Percentiles rank a stretch among this genome's conserved stretches.
phyloP scores from a whole-genome alignment of 1,140 invertebrate species.

The Schlechtendalia chinensis region DNA sequence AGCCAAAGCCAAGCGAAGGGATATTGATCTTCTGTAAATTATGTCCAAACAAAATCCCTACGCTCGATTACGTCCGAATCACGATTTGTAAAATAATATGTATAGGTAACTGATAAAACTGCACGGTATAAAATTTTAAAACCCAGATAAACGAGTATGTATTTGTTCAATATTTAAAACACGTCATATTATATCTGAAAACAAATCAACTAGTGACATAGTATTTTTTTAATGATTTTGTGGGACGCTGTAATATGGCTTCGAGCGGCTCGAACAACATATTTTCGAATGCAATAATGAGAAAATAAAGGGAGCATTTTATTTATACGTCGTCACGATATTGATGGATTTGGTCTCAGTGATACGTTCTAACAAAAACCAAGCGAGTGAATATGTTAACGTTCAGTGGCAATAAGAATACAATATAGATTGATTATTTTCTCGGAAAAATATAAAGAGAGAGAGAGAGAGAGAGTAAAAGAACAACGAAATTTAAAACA shows the following conservation, averaged over 20 bases:
- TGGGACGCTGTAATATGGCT: constrained; percentile 7
- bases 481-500: neutral
- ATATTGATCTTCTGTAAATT: neutral
- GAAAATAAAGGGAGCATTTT: too few relatives aligned
- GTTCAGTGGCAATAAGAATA: too few relatives aligned
- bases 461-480: neutral
- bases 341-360: neutral
- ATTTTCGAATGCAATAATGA: neutral
- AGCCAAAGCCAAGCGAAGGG: neutral
- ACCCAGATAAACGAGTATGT: too few relatives aligned
- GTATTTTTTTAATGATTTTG: neutral
- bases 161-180: too few relatives aligned
- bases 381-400: neutral
- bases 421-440: neutral
- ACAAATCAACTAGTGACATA: neutral
- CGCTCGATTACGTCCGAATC: too few relatives aligned
- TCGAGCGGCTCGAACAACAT: neutral
- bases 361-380: neutral
- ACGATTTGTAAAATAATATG: neutral
- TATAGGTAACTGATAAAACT: too few relatives aligned
- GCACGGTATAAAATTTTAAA: too few relatives aligned
- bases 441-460: neutral
- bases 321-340: neutral
- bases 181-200: neutral
- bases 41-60: neutral